phyloP scores from a whole-genome alignment of 2,797 vertebrate species.

The Microctenopoma lineatum region DNA sequence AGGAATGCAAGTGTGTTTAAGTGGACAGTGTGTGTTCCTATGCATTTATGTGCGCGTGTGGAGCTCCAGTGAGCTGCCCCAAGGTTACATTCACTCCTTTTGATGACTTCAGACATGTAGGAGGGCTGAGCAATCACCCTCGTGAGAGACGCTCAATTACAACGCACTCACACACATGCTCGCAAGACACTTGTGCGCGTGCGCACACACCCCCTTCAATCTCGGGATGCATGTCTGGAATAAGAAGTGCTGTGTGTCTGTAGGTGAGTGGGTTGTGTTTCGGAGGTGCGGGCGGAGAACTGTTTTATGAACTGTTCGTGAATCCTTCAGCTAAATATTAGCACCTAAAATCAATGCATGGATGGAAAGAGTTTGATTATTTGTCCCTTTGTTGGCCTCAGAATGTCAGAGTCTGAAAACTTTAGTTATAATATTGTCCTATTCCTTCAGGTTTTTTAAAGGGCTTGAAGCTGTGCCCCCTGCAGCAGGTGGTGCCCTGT shows the following conservation, averaged over 20 bases:
- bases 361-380: background rate
- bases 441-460: too few relatives aligned
- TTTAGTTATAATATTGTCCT: too few relatives aligned
- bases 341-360: background rate
- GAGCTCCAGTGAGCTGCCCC: constrained; percentile 51
- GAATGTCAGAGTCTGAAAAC: too few relatives aligned
- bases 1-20: constrained; percentile 7
- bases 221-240: constrained; percentile 60
- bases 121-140: constrained; percentile 71
- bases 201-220: constrained; percentile 57
- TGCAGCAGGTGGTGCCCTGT: too few relatives aligned
- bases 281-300: background rate
- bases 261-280: constrained; percentile 15
- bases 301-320: constrained; percentile 32
- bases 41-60: constrained; percentile 19
- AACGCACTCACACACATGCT: constrained; percentile 7
- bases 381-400: too few relatives aligned
- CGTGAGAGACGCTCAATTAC: constrained; percentile 66
- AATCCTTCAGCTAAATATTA: constrained; percentile 6
- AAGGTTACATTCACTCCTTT: constrained; percentile 75
- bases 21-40: constrained; percentile 12
- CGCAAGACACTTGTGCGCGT: too few relatives aligned
- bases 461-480: too few relatives aligned
- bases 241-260: constrained; percentile 53
- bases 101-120: constrained; percentile 77